These are phyloP conservation scores for Diaprepes abbreviatus DNA, from an alignment of 2,888 invertebrate species.

Conservation along the genomic window DNA sequence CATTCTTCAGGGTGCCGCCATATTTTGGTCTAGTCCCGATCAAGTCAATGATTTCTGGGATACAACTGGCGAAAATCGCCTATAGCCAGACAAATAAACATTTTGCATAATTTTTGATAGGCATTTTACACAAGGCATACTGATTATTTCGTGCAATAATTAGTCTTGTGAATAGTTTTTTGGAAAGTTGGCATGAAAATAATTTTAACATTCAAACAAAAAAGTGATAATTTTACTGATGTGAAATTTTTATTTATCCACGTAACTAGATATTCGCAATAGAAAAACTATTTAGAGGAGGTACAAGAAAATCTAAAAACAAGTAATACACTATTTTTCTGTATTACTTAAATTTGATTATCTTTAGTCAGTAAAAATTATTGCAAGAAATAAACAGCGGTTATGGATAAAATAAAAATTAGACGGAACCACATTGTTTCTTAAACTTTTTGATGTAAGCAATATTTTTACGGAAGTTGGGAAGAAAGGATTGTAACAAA, in stretches of 20 bases:
- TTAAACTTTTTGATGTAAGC: slow-evolving; percentile 51
- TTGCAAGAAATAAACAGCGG: slow-evolving; percentile 50
- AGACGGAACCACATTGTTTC: slow-evolving; percentile 41
- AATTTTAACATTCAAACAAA: too few species aligned
- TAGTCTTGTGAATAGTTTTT: too few species aligned
- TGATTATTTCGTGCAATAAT: slow-evolving; percentile 29
- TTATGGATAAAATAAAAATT: slow-evolving; percentile 46
- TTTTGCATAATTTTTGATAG: slow-evolving; percentile 62
- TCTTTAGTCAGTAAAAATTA: too few species aligned
- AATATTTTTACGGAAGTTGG: slow-evolving; percentile 25
- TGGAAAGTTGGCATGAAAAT: too few species aligned
- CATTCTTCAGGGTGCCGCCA: slow-evolving; percentile 99
- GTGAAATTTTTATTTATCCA: too few species aligned
- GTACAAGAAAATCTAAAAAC: too few species aligned
- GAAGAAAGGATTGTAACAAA: neutral
- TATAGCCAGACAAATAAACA: slow-evolving; percentile 76
- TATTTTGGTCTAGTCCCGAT: slow-evolving; percentile 99
- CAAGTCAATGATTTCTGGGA: slow-evolving; percentile 99
- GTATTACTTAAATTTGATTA: too few species aligned
- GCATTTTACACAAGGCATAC: slow-evolving; percentile 47
- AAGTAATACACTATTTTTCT: too few species aligned
- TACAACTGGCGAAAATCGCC: slow-evolving; percentile 99
- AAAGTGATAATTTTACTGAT: too few species aligned
- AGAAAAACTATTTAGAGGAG: too few species aligned
- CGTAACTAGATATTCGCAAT: too few species aligned